phyloP scores from a whole-genome alignment of 1,140 invertebrate species.

The Globodera rostochiensis region DNA sequence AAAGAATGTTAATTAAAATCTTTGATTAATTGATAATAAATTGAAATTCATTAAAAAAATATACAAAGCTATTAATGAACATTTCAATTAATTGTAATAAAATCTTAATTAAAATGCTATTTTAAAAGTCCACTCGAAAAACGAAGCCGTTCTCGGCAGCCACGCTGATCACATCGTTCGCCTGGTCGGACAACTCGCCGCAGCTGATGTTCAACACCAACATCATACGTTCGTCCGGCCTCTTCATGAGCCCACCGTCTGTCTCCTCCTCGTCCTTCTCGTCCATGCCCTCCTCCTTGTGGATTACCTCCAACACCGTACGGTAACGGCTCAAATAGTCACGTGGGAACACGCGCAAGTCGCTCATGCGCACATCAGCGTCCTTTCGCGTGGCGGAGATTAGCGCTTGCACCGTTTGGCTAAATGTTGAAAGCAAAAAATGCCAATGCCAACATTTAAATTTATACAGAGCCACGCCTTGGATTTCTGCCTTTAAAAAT shows the following conservation, averaged over 20 bases:
- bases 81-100: neutral
- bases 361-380: slow-evolving; percentile 15
- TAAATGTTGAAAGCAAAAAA: neutral
- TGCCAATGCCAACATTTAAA: too few species aligned
- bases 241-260: neutral
- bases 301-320: slow-evolving; percentile 14
- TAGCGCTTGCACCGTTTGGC: slow-evolving; percentile 12
- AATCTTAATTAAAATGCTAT: neutral
- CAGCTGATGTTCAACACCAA: slow-evolving; percentile 35
- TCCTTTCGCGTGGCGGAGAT: slow-evolving; percentile 8
- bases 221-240: neutral
- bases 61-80: neutral
- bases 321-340: slow-evolving; percentile 33
- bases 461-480: too few species aligned
- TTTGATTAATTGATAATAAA: neutral
- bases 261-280: neutral
- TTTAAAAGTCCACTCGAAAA: slow-evolving; percentile 15
- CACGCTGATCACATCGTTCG: slow-evolving; percentile 22
- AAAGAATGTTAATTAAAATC: too few species aligned
- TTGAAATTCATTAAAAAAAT: too few species aligned
- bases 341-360: slow-evolving; percentile 34
- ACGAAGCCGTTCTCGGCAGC: slow-evolving; percentile 15
- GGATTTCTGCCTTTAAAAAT: too few species aligned
- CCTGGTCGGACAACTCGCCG: slow-evolving; percentile 32
- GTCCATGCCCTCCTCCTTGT: slow-evolving; percentile 4